Conservation (phyloP, 2,888 invertebrate genomes). For the Bedellia somnulentella region DNA sequence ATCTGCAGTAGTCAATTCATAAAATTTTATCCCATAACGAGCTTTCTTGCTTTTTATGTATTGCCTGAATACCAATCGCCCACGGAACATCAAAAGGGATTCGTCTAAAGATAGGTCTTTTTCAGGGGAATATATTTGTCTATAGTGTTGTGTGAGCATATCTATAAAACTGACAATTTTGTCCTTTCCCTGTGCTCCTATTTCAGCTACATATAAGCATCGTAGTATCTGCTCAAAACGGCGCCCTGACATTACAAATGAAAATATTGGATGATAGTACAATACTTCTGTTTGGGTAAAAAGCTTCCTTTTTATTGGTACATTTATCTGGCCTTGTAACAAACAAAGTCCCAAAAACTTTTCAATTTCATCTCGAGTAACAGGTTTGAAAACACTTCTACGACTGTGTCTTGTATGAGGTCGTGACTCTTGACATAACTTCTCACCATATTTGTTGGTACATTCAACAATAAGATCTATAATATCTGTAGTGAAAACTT, state of each 20-base stretch:
- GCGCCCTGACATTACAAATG: neutral
- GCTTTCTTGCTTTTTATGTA: neutral
- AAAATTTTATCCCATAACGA: neutral
- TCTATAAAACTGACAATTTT: neutral
- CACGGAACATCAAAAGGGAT: neutral
- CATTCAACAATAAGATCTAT: slow-evolving; percentile 4
- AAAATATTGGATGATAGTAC: neutral
- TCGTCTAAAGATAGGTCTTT: neutral
- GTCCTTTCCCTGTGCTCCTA: neutral
- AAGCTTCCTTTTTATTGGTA: neutral
- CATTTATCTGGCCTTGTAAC: neutral
- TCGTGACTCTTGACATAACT: slow-evolving; percentile 3
- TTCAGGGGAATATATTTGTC: neutral
- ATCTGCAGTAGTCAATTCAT: slow-evolving; percentile 1
- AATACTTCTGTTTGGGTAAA: neutral
- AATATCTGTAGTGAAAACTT: slow-evolving; percentile 5
- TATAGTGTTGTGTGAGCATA: neutral
- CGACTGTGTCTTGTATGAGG: slow-evolving; percentile 6
- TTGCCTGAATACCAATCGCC: neutral
- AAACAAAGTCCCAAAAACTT: neutral
- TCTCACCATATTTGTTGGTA: slow-evolving; percentile 7
- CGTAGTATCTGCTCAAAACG: neutral
- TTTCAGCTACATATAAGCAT: neutral
- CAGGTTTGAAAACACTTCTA: slow-evolving; percentile 4
- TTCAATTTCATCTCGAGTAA: slow-evolving; percentile 1